Base-by-base conservation (phyloP, 2,888 invertebrate genomes). In the Chrysolina americana region DNA sequence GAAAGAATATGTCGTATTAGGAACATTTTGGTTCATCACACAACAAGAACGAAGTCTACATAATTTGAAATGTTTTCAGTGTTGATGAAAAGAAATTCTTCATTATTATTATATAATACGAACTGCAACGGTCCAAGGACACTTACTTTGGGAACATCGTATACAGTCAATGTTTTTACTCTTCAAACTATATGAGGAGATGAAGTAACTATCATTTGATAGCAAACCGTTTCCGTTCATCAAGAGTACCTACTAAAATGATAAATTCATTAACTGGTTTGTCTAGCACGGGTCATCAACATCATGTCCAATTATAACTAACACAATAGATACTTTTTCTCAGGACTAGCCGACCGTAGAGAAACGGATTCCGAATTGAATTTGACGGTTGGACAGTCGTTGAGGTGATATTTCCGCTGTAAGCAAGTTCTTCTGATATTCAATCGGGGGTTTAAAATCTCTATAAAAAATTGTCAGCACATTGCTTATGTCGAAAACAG, bases 221-320 rank as follows among this genome's bases (percentile, higher is more conserved):
- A 36, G 3, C 36, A 8, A 36, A 36, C 0, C 36, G 8, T 36
- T 36, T 6, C 36, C 36, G 2, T 41, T 63, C 9, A 19, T 11
- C n/a, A n/a, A n/a, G 19, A 13, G 21, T 64, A 21, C n/a, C n/a
- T n/a, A n/a, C 28, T 21, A 44, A 19, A 64, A 64, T 17, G n/a
- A 44, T 6, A 6, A 36, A 64, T 64, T 64, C 19, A 64, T 64
- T 41, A 21, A 64, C 21, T 64, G 64, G 44, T 44, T 64, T 41
- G 13, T 21, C 44, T 13, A 44, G 44, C 64, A 64, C 36, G 44
- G 19, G 64, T 64, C 64, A n/a, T 41, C 21, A 44, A 19, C 64
- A 64, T 64, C 64, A 64, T 21, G 64, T 41, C 64, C 64, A 19
- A 64, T 64, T 64, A 64, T 11, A 11, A 44, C 41, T 41, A 41